A percentile compares a stretch with the other conserved stretches of the same genome.
Conservation (phyloP, 2,113 vertebrate species). For the Chaetops frenatus region DNA sequence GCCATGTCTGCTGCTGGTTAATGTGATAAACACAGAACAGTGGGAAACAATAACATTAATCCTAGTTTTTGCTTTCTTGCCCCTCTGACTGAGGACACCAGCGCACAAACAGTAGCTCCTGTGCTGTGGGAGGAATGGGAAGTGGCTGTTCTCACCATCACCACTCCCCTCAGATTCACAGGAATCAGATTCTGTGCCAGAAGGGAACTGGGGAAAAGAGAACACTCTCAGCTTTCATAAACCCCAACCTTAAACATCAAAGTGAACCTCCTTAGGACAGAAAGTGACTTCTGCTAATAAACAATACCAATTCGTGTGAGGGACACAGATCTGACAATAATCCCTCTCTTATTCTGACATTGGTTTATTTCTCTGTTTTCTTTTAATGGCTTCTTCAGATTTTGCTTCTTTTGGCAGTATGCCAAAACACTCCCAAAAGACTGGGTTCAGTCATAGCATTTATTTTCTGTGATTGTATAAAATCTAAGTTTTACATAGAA, state of each 20-base stretch:
- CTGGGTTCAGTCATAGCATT: not conserved
- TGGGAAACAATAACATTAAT: not conserved
- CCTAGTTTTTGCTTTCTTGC: not conserved
- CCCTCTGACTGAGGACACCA: not conserved
- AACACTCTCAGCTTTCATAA: not conserved
- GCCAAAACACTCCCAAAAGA: not conserved
- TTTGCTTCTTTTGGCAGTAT: not conserved
- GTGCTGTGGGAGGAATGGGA: not conserved
- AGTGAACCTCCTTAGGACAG: not conserved
- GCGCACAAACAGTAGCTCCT: fast-evolving
- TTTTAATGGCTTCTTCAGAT: not conserved
- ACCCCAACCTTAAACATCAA: not conserved
- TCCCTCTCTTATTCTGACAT: not conserved
- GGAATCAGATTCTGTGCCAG: not conserved
- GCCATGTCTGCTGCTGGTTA: not conserved
- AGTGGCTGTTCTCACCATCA: not conserved
- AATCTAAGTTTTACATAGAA: not conserved
- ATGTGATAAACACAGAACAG: not conserved
- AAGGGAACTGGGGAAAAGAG: not conserved
- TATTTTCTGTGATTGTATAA: not conserved
- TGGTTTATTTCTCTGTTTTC: not conserved
- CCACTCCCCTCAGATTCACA: not conserved
- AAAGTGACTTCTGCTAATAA: not conserved
- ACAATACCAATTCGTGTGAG: fast-evolving
- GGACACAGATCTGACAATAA: not conserved